Evolutionary conservation across 2,888 invertebrate species (phyloP).

Genomic region (Acronicta psi): DNA sequence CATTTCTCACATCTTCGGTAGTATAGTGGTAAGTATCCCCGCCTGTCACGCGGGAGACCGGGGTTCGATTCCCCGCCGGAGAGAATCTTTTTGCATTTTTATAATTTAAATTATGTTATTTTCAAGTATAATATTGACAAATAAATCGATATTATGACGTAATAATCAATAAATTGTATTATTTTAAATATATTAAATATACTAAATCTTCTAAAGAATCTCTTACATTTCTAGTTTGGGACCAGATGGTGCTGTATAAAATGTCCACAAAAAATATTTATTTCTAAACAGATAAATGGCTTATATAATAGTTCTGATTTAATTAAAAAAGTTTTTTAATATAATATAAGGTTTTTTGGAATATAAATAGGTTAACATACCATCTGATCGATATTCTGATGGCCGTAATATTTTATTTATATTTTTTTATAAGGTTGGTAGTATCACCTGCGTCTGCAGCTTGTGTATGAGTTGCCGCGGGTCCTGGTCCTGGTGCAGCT

Average conservation of each 20-base stretch:
- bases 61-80: constrained; percentile 90
- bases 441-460: constrained; percentile 93
- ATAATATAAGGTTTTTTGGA: too few species aligned
- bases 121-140: neutral
- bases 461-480: constrained; percentile 97
- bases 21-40: constrained; percentile 90
- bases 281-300: too few species aligned
- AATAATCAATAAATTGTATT: neutral
- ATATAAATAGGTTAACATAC: too few species aligned
- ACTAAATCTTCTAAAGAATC: too few species aligned
- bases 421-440: too few species aligned
- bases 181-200: neutral
- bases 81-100: constrained; percentile 65
- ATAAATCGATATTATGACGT: neutral
- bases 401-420: too few species aligned
- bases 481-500: constrained; percentile 96
- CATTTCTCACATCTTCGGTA: constrained; percentile 76
- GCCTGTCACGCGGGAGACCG: constrained; percentile 90
- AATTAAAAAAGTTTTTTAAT: too few species aligned
- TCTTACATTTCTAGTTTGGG: too few species aligned
- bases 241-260: too few species aligned
- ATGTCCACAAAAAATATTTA: too few species aligned
- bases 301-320: too few species aligned
- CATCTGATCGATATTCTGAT: too few species aligned
- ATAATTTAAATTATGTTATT: neutral